A percentile compares a stretch with the other conserved stretches of the same genome.
phyloP scores from a whole-genome alignment of 2,888 invertebrate species.

The Tachystola acroxantha region DNA sequence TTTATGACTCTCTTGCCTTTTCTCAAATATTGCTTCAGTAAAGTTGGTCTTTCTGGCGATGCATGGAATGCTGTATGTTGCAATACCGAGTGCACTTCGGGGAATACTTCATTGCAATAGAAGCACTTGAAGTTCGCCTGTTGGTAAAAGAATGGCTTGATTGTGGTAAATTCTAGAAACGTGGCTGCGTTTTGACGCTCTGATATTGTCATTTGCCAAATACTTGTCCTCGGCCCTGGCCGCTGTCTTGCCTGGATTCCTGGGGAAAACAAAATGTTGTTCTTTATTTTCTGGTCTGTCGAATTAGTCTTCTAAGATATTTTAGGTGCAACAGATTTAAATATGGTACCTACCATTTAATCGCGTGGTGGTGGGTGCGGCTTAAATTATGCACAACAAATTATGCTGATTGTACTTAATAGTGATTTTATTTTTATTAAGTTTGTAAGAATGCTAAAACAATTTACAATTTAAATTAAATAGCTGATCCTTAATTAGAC shows the following conservation, averaged over 20 bases:
- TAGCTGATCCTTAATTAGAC: no score
- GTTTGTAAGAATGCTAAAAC: background rate
- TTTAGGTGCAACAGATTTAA: conserved; percentile 11
- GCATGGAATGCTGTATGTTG: conserved; percentile 45
- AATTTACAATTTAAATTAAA: background rate
- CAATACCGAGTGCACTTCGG: conserved; percentile 55
- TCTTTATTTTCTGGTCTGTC: conserved; percentile 13
- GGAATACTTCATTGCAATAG: conserved; percentile 61
- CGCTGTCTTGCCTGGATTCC: conserved; percentile 32
- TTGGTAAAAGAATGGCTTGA: conserved; percentile 64
- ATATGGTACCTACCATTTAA: no score
- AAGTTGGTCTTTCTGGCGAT: conserved; percentile 42
- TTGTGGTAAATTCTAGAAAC: conserved; percentile 55
- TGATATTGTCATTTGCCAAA: conserved; percentile 70
- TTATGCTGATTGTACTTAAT: no score
- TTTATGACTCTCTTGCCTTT: conserved; percentile 68
- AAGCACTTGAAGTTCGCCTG: conserved; percentile 71
- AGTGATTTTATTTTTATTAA: no score
- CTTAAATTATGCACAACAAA: no score
- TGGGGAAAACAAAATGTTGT: conserved; percentile 30
- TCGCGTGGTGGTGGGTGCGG: no score
- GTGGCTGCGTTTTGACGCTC: conserved; percentile 66
- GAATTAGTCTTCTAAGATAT: conserved; percentile 6
- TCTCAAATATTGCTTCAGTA: conserved; percentile 53
- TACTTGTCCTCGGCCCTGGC: conserved; percentile 51